Evolutionary conservation across 2,888 invertebrate species (phyloP).

Genomic region (Agrenia bidenticulata): DNA sequence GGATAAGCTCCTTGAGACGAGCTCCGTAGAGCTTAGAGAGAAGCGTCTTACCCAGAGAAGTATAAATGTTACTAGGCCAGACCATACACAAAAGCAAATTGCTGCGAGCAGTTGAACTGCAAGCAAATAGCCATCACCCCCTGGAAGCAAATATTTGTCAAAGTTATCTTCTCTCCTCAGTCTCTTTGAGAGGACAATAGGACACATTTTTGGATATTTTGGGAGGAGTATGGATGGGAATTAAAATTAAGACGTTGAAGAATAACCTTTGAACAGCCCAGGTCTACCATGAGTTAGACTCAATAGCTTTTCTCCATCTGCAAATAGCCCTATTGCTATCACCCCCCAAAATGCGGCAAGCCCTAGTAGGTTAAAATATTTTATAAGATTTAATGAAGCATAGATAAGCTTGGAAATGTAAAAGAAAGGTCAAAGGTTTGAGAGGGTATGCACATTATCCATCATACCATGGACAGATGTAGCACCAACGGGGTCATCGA

Average conservation of each 20-base stretch:
- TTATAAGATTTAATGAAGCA: not conserved
- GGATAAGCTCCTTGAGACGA: too few relatives aligned
- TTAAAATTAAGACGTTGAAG: too few relatives aligned
- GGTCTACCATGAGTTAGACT: slow-evolving; percentile 56
- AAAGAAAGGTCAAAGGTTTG: not conserved
- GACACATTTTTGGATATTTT: too few relatives aligned
- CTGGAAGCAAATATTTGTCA: slow-evolving; percentile 56
- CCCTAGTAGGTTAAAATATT: slow-evolving; percentile 51
- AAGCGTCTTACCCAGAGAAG: slow-evolving; percentile 67
- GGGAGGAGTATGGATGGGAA: too few relatives aligned
- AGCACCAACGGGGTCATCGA: slow-evolving; percentile 91
- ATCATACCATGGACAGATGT: slow-evolving; percentile 82
- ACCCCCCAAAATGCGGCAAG: slow-evolving; percentile 67
- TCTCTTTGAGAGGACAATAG: too few relatives aligned
- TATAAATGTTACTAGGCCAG: slow-evolving; percentile 68
- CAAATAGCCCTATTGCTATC: slow-evolving; percentile 83
- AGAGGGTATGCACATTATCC: not conserved
- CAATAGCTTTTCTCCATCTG: slow-evolving; percentile 78
- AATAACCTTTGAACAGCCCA: slow-evolving; percentile 58
- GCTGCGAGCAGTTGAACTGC: slow-evolving; percentile 77
- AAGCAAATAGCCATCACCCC: slow-evolving; percentile 84
- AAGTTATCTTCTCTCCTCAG: not conserved
- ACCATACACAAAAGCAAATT: slow-evolving; percentile 73
- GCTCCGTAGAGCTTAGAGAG: too few relatives aligned
- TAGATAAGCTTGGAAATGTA: not conserved